Base-by-base conservation (phyloP, 2,888 invertebrate species). In the Stenoptilia bipunctidactyla region DNA sequence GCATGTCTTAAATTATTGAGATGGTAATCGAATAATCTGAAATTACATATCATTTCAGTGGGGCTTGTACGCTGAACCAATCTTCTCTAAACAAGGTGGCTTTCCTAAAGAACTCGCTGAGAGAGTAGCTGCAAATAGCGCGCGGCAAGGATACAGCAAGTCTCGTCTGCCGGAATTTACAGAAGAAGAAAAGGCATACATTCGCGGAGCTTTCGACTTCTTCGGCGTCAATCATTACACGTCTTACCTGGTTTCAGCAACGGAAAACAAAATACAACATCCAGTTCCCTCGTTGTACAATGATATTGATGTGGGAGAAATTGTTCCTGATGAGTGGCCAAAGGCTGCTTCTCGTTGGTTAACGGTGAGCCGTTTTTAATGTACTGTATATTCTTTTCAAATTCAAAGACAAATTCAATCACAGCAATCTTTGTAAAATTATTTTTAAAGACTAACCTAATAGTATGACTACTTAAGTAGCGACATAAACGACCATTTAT, bases 161-260 rank as follows among this genome's bases (percentile, higher is more conserved):
- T 85, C 86, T 1, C 63, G 85, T 1, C 51, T 86, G 36, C 85
- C 85, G 0, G 51, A 53, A n/a, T 85, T 85, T 49, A 72, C 75
- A 0, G 53, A 61, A 10, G 66, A 74, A 37, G 84, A 86, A 58
- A 57, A 50, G 6, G 47, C 46, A 0, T 61, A 64, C 1, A 60
- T 64, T 0, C 60, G 52, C 38, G 80, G 80, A 1, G 13, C 68
- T 0, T 47, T 53, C 0, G 80, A 80, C 45, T 82, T 77, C 54
- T 65, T 76, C 13, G 76, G 91, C 1, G 70, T 93, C 1, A 92
- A 92, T 54, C 86, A 89, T 43, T 93, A 93, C 10, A 45, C 43
- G 5, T 15, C 40, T 2, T 27, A 13, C 10, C 8, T 43, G 13
- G 41, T 67, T 6, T 65, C 67, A 0, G 65, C 66, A 0, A 53